Conservation (phyloP, 1,140 invertebrate species). For the Gryon sp. region DNA sequence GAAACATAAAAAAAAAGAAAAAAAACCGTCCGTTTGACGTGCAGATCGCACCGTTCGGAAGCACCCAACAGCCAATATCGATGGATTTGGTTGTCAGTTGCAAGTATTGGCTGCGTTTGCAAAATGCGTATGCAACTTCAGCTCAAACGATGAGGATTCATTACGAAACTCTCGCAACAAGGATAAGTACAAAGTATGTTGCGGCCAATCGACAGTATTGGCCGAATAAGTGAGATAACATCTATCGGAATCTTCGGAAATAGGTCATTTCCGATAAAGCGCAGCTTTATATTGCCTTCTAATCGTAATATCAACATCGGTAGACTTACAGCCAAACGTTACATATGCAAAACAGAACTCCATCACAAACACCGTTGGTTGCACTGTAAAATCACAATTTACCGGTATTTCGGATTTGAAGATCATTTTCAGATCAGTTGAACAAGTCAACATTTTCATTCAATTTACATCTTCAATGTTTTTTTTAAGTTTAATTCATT, state of each 20-base stretch:
- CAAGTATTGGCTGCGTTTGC: conserved; percentile 18
- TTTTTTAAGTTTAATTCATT: too few species aligned
- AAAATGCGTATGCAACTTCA: conserved; percentile 17
- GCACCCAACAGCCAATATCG: conserved; percentile 39
- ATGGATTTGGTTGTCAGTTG: conserved; percentile 30
- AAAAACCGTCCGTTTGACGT: conserved; percentile 6
- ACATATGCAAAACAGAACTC: too few species aligned
- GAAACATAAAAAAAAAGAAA: neutral
- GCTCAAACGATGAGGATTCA: conserved; percentile 33
- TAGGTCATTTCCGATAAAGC: conserved; percentile 44
- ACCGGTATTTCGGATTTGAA: too few species aligned
- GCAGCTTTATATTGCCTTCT: conserved; percentile 50
- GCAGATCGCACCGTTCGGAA: conserved; percentile 3
- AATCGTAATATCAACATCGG: conserved; percentile 23
- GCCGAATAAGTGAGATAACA: conserved; percentile 43
- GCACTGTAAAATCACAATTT: too few species aligned
- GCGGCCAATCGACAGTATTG: conserved; percentile 41
- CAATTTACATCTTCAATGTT: too few species aligned
- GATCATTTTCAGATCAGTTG: too few species aligned
- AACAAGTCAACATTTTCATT: too few species aligned
- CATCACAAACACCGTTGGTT: too few species aligned
- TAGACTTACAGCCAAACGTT: neutral
- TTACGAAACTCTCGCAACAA: conserved; percentile 36
- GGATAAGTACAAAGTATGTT: conserved; percentile 42
- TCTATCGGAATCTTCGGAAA: conserved; percentile 36